Evolutionary conservation across 2,888 invertebrate species (phyloP).

Genomic region (Catocala nupta): DNA sequence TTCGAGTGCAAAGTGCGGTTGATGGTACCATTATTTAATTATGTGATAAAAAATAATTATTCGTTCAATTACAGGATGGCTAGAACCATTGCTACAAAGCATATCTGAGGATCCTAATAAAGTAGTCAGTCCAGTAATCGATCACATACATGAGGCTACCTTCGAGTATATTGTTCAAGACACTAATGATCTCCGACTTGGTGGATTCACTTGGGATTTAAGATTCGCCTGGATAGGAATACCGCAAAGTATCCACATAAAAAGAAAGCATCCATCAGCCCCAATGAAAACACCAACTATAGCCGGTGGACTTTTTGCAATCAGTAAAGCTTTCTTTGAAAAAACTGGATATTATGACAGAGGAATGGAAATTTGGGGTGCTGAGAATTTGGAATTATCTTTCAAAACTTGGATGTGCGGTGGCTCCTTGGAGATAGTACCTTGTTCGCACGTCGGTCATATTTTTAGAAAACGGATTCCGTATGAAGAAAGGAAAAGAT

Average conservation of each 20-base stretch:
- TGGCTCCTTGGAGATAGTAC: constrained; percentile 98
- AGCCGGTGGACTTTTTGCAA: constrained; percentile 98
- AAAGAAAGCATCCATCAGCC: constrained; percentile 92
- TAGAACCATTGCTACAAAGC: constrained; percentile 95
- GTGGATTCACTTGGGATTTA: constrained; percentile 96
- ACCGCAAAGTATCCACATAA: constrained; percentile 92
- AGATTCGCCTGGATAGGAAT: constrained; percentile 98
- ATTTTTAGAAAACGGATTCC: constrained; percentile 98
- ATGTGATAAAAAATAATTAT: neutral
- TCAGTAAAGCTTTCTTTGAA: constrained; percentile 95
- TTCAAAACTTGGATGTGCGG: constrained; percentile 99
- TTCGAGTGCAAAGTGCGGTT: too few species aligned
- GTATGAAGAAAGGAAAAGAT: constrained; percentile 95
- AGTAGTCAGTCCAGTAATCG: constrained; percentile 97
- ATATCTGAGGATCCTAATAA: constrained; percentile 91
- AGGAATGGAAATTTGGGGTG: constrained; percentile 99
- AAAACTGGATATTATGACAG: constrained; percentile 97
- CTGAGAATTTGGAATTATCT: constrained; percentile 98
- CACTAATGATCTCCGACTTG: constrained; percentile 92
- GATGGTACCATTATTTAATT: too few species aligned
- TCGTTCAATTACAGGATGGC: constrained; percentile 90
- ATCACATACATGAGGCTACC: constrained; percentile 95
- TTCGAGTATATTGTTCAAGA: constrained; percentile 94
- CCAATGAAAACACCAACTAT: constrained; percentile 97
- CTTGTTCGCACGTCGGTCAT: constrained; percentile 99